A percentile compares a stretch with the other conserved stretches of the same genome.
Conservation (phyloP, 2,888 invertebrate species). For the Diploptera punctata region DNA sequence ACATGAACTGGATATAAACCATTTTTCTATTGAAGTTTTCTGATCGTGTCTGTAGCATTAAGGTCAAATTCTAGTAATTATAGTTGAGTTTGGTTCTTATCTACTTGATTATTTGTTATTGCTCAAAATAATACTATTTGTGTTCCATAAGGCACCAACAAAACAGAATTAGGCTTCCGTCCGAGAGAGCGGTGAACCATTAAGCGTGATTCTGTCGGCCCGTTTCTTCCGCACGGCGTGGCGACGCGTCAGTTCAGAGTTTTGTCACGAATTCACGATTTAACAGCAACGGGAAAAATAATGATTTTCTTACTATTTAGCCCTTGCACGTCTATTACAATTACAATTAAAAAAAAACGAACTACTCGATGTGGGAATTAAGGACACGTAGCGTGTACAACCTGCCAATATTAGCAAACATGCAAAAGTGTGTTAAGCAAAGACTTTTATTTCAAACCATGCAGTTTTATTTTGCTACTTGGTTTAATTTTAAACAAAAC, state of each 20-base stretch:
- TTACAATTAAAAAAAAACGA: background rate
- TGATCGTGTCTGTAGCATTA: no score
- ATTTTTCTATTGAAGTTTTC: no score
- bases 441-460: no score
- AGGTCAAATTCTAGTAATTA: no score
- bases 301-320: constrained; percentile 1
- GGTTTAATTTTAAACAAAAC: no score
- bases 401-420: no score
- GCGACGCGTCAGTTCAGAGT: constrained; percentile 15
- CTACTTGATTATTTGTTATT: background rate
- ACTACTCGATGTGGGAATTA: background rate
- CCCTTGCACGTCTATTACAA: background rate
- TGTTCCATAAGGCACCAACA: background rate
- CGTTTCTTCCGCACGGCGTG: constrained; percentile 12
- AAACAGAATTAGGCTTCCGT: background rate
- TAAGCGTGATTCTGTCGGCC: constrained; percentile 12
- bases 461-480: no score
- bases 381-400: background rate
- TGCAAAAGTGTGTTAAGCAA: no score
- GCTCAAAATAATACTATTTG: background rate
- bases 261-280: constrained; percentile 17
- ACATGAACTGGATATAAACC: no score
- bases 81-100: no score
- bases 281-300: constrained; percentile 12
- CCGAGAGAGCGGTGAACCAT: background rate